A percentile compares a stretch with the other conserved stretches of the same genome.
phyloP scores from a whole-genome alignment of 2,113 vertebrate species.

The Rhegmatorhina hoffmannsi region DNA sequence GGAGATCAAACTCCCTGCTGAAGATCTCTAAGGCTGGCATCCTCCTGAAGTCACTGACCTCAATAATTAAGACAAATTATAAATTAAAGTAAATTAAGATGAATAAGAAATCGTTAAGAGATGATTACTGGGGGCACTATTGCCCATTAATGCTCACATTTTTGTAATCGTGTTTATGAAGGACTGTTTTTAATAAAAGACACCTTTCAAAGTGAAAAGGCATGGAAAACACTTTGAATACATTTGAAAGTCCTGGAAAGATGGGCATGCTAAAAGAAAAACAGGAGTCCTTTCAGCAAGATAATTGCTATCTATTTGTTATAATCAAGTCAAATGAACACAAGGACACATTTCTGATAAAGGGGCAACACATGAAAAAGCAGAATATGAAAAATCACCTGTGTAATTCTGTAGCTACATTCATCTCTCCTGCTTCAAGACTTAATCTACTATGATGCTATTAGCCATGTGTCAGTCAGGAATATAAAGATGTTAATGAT shows the following conservation, averaged over 20 bases:
- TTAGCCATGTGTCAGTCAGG: conserved; percentile 57
- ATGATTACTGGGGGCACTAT: background rate
- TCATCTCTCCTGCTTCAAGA: conserved; percentile 39
- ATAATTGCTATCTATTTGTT: conserved; percentile 30
- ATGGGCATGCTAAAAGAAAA: background rate
- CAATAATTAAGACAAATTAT: conserved; percentile 43
- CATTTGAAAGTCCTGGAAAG: background rate
- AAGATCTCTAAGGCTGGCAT: conserved; percentile 24
- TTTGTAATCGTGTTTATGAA: conserved; percentile 1
- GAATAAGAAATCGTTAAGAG: conserved; percentile 23
- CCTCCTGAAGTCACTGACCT: conserved; percentile 53
- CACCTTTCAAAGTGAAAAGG: conserved; percentile 26
- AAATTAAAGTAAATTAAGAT: conserved; percentile 35
- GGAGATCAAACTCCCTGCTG: conserved; percentile 3
- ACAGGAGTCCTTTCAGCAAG: conserved; percentile 1
- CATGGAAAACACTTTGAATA: background rate
- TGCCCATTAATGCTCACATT: conserved; percentile 5
- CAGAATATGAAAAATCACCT: conserved; percentile 45
- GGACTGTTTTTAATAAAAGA: conserved; percentile 10
- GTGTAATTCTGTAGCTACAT: conserved; percentile 26
- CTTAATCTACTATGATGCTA: conserved; percentile 46
- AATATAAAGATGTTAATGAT: conserved; percentile 58
- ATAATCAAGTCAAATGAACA: conserved; percentile 36
- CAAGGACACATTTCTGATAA: conserved; percentile 26
- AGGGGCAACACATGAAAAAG: conserved; percentile 22